These are phyloP conservation scores for Darevskia mixta DNA, from an alignment of 2,797 vertebrate genomes.

Conservation along the genomic window DNA sequence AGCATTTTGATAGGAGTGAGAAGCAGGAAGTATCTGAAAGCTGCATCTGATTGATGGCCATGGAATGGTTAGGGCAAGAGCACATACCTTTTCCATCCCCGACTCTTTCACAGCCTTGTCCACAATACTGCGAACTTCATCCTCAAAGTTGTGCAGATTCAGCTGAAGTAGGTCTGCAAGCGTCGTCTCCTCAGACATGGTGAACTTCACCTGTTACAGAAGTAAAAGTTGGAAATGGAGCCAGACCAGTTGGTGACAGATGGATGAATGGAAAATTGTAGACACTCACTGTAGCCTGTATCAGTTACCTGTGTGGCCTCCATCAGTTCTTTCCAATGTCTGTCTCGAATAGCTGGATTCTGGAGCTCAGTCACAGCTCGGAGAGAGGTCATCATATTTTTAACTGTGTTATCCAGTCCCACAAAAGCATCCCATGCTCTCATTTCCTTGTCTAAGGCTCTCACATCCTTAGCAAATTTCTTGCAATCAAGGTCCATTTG, in stretches of 20 bases:
- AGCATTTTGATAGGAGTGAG: not conserved
- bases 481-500: conserved; percentile 81
- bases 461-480: conserved; percentile 79
- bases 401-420: conserved; percentile 77
- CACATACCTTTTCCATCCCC: conserved; percentile 78
- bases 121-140: conserved; percentile 78
- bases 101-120: conserved; percentile 80
- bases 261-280: not conserved
- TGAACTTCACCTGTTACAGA: conserved; percentile 76
- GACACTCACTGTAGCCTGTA: not conserved
- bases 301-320: conserved; percentile 76
- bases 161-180: conserved; percentile 77
- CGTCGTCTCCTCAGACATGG: conserved; percentile 76
- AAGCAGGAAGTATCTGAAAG: not conserved
- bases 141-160: conserved; percentile 78
- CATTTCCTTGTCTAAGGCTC: conserved; percentile 78
- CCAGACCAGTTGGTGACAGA: no score
- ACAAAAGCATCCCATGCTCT: conserved; percentile 75
- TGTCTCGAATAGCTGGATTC: conserved; percentile 79
- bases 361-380: conserved; percentile 76
- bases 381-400: conserved; percentile 78
- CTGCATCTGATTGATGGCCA: not conserved
- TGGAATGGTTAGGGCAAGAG: not conserved
- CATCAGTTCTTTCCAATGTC: conserved; percentile 83
- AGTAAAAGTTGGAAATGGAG: accelerated